Base-by-base conservation (phyloP, 2,888 invertebrate species). In the Drosophila mayaguana region DNA sequence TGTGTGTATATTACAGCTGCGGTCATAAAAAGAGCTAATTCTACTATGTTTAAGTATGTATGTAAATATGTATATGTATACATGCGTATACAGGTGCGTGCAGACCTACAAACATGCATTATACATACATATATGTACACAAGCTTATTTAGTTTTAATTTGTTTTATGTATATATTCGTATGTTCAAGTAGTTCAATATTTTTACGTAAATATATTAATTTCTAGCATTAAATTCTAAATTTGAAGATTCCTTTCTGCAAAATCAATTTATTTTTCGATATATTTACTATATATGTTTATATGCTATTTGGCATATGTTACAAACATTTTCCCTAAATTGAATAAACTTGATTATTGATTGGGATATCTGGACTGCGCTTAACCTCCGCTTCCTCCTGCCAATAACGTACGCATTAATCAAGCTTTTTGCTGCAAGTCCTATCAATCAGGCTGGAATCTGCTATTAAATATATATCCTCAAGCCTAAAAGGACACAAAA, bases 401-500 rank as follows among this genome's bases (percentile, higher is more conserved):
- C 43, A 34, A 16, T 32, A 16, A 43, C 18, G 25, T 1, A 1
- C n/a, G 36, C 36, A 48, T 28, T 43, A 55, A 62, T 45, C 38
- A 62, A 54, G 68, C 32, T 59, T n/a, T 12, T 14, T 45, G 18
- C 12, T 16, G n/a, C 34, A n/a, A 34, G 7, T 46, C n/a, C 53
- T 36, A 74, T 74, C 63, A 78, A 69, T 76, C 61, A 69, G 59
- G n/a, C 14, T 22, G 12, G 43, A 70, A 28, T 50, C 16, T 54
- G 42, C 54, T 28, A 40, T 42, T 55, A 38, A 42, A 59, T 68
- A 22, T 40, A 28, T 34, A 50, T n/a, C 25, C 38, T 16, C 16
- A 7, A n/a, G 51, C n/a, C 48, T 50, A 22, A 25, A 25, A 32
- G 75, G 54, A 68, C 62, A 80, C 66, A 63, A 75, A 88, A 88